phyloP scores from a whole-genome alignment of 2,888 invertebrate genomes.

The Amitus sp. region DNA sequence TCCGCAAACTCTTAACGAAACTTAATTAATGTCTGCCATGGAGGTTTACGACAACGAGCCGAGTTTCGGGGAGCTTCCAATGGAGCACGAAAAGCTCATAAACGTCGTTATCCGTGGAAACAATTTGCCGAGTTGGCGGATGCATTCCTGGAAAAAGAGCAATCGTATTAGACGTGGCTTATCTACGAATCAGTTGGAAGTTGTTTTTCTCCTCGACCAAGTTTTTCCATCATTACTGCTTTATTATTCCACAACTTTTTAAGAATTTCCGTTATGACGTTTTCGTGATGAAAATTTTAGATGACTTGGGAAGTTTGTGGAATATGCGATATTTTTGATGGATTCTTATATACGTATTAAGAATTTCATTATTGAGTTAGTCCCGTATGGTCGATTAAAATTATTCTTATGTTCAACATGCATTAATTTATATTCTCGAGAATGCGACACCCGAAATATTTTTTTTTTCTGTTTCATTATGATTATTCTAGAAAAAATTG shows the following conservation, averaged over 20 bases:
- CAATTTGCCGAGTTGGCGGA: conserved; percentile 43
- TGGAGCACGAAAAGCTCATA: conserved; percentile 43
- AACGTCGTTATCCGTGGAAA: conserved; percentile 42
- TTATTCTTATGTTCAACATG: no score
- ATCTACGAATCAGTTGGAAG: neutral
- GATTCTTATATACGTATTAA: no score
- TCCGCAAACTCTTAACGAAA: conserved; percentile 56
- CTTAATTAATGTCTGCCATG: conserved; percentile 60
- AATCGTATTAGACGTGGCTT: conserved; percentile 34
- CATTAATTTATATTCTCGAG: no score
- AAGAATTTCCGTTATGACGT: neutral
- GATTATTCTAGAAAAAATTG: no score
- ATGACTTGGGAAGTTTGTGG: no score
- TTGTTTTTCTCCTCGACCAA: neutral
- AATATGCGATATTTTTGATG: no score
- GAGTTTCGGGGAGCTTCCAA: conserved; percentile 41
- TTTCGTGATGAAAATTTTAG: neutral
- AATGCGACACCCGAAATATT: no score
- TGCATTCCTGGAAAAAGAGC: conserved; percentile 43
- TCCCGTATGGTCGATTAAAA: no score
- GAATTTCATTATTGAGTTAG: no score
- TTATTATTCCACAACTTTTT: neutral
- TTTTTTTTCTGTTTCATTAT: no score
- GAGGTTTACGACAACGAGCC: conserved; percentile 50
- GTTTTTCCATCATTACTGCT: neutral